A percentile compares a stretch with the other conserved stretches of the same genome.
Conservation (phyloP, 1,140 invertebrate species). For the Orius laevigatus region DNA sequence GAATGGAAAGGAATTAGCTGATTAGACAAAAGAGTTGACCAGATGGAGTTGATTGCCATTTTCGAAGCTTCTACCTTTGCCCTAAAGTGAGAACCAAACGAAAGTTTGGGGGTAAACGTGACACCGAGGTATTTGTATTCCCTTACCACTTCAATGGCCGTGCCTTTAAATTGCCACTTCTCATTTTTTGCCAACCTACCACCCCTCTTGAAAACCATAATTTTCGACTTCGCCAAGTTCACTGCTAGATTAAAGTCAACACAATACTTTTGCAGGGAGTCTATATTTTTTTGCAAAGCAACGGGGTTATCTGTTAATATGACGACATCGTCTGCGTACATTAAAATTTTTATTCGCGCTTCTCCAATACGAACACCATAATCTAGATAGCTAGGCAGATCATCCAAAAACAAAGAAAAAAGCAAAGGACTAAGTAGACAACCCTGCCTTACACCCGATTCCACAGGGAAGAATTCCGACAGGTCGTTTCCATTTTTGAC, state of each 20-base stretch:
- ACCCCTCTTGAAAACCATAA: constrained; percentile 18
- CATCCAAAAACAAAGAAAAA: constrained; percentile 7
- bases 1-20: not conserved
- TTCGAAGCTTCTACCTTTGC: not conserved
- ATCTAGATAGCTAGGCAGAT: constrained; percentile 4
- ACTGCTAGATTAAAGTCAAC: constrained; percentile 10
- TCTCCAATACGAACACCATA: not conserved
- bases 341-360: constrained; percentile 1
- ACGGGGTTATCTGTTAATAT: not conserved
- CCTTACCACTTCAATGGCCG: not conserved
- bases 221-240: constrained; percentile 19
- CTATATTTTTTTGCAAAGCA: constrained; percentile 12
- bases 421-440: not conserved
- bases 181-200: constrained; percentile 7
- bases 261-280: constrained; percentile 16
- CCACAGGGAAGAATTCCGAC: constrained; percentile 9
- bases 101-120: constrained; percentile 4
- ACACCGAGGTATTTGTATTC: constrained; percentile 13
- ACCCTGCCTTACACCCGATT: constrained; percentile 18
- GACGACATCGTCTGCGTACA: constrained; percentile 10
- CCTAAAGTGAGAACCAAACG: not conserved
- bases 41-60: not conserved
- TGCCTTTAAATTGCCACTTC: constrained; percentile 2
- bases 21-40: too few species aligned
- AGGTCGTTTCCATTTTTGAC: not conserved